These are phyloP conservation scores for Argopecten irradians DNA, from an alignment of 1,140 invertebrate genomes.

Conservation along the genomic window DNA sequence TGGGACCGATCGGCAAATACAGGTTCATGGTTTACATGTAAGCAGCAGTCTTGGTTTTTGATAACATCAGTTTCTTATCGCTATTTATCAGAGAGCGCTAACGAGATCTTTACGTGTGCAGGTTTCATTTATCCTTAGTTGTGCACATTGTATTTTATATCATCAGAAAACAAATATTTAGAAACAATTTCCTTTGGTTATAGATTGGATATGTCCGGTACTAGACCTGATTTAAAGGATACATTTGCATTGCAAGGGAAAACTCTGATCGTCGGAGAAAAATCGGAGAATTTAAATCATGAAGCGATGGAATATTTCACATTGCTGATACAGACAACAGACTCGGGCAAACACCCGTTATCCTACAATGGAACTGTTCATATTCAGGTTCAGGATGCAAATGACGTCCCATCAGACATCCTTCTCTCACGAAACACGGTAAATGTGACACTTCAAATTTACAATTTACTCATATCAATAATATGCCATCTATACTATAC, in stretches of 20 bases:
- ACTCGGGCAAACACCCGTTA: conserved; percentile 56
- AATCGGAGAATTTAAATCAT: conserved; percentile 48
- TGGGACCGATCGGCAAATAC: too few species aligned
- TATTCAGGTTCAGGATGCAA: conserved; percentile 55
- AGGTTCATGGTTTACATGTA: too few species aligned
- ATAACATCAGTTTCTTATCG: too few species aligned
- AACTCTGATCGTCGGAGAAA: conserved; percentile 53
- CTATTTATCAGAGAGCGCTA: too few species aligned
- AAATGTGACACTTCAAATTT: neutral
- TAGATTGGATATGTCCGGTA: conserved; percentile 44
- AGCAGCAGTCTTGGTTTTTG: too few species aligned
- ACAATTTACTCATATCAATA: too few species aligned
- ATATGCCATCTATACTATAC: too few species aligned
- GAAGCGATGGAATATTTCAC: conserved; percentile 55
- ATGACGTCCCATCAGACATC: conserved; percentile 63
- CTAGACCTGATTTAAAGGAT: conserved; percentile 31
- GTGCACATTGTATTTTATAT: too few species aligned
- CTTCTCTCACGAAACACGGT: conserved; percentile 35
- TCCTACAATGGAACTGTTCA: conserved; percentile 44
- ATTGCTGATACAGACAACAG: conserved; percentile 54
- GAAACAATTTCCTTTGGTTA: conserved; percentile 25
- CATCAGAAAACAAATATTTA: too few species aligned
- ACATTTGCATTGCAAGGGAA: conserved; percentile 53
- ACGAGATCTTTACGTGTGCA: too few species aligned
- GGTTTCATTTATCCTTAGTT: too few species aligned